phyloP scores from a whole-genome alignment of 2,888 invertebrate genomes.

The Blomia tropicalis region DNA sequence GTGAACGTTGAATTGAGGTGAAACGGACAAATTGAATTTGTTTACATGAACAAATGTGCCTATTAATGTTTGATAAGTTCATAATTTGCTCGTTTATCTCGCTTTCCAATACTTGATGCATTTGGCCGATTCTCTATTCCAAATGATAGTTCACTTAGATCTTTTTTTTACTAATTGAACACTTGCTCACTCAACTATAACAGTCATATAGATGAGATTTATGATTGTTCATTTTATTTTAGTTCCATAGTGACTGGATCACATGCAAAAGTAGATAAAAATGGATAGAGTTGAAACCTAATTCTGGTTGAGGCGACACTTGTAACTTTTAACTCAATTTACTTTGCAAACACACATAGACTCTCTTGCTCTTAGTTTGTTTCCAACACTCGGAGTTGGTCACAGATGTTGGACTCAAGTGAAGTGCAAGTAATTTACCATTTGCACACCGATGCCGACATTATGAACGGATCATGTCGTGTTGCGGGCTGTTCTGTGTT shows the following conservation, averaged over 20 bases:
- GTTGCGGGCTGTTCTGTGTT: too few relatives aligned
- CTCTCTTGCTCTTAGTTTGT: background rate
- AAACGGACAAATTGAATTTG: background rate
- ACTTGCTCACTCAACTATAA: background rate
- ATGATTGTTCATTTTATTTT: background rate
- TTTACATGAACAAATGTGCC: background rate
- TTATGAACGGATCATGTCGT: too few relatives aligned
- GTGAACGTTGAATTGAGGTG: background rate
- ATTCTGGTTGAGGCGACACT: background rate
- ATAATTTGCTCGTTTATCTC: slow-evolving; percentile 6
- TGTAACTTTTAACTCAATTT: slow-evolving; percentile 18
- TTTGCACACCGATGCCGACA: too few relatives aligned
- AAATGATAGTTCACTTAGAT: background rate
- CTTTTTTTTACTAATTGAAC: background rate
- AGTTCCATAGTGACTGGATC: too few relatives aligned
- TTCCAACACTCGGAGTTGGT: background rate
- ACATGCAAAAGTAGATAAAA: background rate
- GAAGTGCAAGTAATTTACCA: background rate
- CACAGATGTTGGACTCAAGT: background rate
- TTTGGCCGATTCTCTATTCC: too few relatives aligned
- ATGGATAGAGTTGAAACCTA: background rate
- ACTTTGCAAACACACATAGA: background rate
- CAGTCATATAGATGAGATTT: slow-evolving; percentile 12
- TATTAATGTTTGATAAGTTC: slow-evolving; percentile 5
- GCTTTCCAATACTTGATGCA: too few relatives aligned